A percentile compares a stretch with the other conserved stretches of the same genome.
Conservation (phyloP, 2,888 invertebrate species). For the Eudasyphora cyanicolor region DNA sequence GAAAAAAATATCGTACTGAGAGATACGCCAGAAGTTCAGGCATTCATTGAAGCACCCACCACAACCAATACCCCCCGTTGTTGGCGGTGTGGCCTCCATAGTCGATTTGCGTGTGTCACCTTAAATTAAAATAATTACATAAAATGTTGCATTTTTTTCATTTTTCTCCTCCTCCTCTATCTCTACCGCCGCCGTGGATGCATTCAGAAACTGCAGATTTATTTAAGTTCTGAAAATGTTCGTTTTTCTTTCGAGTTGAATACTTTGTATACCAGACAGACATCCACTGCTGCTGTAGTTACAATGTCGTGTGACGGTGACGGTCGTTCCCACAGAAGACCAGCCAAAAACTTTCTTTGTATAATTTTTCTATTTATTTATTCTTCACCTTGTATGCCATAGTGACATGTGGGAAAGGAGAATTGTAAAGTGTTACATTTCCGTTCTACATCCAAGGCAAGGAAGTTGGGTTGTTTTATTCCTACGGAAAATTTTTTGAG, state of each 20-base stretch:
- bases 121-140: slow-evolving; percentile 33
- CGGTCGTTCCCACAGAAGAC: too few relatives aligned
- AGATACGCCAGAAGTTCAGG: neutral
- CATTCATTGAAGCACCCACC: neutral
- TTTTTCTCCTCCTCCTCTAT: neutral
- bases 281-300: too few relatives aligned
- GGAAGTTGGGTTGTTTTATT: too few relatives aligned
- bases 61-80: neutral
- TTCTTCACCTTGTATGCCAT: neutral
- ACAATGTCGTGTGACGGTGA: neutral
- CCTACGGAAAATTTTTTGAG: too few relatives aligned
- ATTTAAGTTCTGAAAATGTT: neutral
- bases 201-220: neutral
- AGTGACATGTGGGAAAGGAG: neutral
- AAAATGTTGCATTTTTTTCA: neutral
- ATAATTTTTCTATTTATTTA: neutral
- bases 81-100: too few relatives aligned
- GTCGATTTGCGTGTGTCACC: slow-evolving; percentile 36
- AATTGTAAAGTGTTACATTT: neutral
- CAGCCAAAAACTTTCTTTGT: neutral
- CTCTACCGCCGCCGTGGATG: too few relatives aligned
- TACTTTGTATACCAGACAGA: neutral
- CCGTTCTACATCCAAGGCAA: neutral
- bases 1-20: neutral
- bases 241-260: neutral